Evolutionary conservation across 2,797 vertebrate species (phyloP), one percentile per base, ranked within the genome.

Genomic region (Anas bahamensis): DNA sequence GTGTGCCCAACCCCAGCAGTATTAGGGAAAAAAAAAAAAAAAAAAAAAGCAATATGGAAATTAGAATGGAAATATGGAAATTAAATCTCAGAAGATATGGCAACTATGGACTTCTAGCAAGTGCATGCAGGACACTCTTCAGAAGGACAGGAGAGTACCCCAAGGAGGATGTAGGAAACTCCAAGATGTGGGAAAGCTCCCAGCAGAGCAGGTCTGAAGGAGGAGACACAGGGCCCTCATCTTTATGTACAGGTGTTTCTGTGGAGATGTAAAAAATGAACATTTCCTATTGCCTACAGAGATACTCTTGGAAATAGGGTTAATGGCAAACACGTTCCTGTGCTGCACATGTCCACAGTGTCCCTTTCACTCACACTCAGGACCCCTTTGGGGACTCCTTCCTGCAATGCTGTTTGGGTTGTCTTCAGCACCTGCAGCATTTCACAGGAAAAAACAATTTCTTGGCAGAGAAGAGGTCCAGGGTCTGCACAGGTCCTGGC

Each of bases 91-190:
- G 44, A 81, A 71, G 65, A 29, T 33, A 18, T 28, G 21, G 18
- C 46, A 66, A 39, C 18, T 80, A 26, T 55, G 24, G 76, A 56
- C 48, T 42, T 71, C 35, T 31, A 39, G 19, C 0, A 0, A 65
- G 26, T n/a, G 10, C 0, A 0, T 37, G 42, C 41, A 46, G 50
- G 33, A 29, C n/a, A 8, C 42, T 53, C 0, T 0, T 44, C 41
- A 26, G 41, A 39, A 13, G 29, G 16, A 8, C 1, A 6, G 24
- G 11, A 21, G 15, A 52, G 11, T 11, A 69, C 11, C 12, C 19
- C 50, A 53, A 13, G 39, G 31, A 72, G 65, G 26, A 7, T 41
- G 3, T 33, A 29, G 23, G 23, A 50, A 41, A 26, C 18, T 63
- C 37, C 4, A 5, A 56, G 48, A 77, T 6, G 9, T 29, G n/a